Evolutionary conservation across 1,140 invertebrate species (phyloP).

Genomic region (Eubasilissa regina): DNA sequence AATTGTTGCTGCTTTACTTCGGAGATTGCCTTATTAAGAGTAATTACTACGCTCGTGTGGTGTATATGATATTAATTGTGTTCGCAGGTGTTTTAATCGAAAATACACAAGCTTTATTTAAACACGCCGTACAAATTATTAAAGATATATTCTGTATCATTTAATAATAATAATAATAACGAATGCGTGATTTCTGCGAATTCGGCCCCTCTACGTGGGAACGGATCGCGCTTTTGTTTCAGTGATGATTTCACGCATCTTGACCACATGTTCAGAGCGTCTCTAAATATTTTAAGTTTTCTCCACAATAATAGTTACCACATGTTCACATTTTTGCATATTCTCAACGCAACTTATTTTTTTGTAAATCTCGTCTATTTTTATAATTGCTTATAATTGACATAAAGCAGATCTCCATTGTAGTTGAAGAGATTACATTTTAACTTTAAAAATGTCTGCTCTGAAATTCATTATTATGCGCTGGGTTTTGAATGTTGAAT

Average conservation of each 20-base stretch:
- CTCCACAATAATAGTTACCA: no score
- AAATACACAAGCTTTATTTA: background rate
- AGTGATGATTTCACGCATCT: background rate
- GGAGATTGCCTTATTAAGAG: background rate
- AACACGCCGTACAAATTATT: background rate
- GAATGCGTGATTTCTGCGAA: background rate
- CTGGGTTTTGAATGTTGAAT: no score
- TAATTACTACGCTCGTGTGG: slow-evolving; percentile 4
- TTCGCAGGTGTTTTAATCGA: slow-evolving; percentile 1
- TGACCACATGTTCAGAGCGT: background rate
- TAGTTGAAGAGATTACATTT: no score
- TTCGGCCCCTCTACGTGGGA: background rate
- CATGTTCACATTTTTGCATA: no score
- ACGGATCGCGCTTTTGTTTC: background rate
- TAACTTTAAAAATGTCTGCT: no score
- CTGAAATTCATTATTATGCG: no score
- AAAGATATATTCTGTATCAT: background rate
- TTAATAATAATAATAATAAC: slow-evolving; percentile 2
- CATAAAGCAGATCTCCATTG: no score
- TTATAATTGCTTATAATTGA: no score
- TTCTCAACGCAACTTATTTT: no score
- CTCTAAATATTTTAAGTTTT: no score
- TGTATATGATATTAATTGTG: background rate
- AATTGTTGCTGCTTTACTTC: no score
- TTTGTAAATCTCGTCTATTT: no score